Base-by-base conservation (phyloP, 2,113 vertebrate genomes). In the Copsychus sechellarum region DNA sequence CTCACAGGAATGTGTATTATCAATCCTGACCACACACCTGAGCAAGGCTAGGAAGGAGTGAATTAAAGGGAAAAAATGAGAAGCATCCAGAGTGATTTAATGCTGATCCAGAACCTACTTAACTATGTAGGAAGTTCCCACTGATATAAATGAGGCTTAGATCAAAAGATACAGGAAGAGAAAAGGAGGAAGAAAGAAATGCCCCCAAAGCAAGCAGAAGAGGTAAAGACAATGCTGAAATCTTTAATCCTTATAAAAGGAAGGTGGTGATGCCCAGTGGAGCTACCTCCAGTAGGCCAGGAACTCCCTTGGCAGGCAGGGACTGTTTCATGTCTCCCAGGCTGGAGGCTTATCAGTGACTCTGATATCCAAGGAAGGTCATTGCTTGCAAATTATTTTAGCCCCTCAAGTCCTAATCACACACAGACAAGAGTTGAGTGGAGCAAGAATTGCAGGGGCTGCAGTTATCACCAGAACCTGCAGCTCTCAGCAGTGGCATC, bases 401-500 rank as follows among this genome's bases (percentile, higher is more conserved):
- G 38, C 2, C 16, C 8, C 13, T 2, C 5, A 51, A 48, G 5
- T 54, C 24, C 48, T 88, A 61, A 65, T 91, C 50, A 84, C 8
- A 72, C 22, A 24, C 50, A 36, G 57, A 56, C 5, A 72, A 34
- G 22, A 11, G 31, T 34, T 82, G 28, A 70, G 12, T 5, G 8
- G 5, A 43, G 9, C 1, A 1, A 64, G 20, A 29, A 23, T 64
- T 20, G 0, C 5, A 31, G 42, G 26, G 9, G 7, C 21, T 88
- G 21, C 36, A 66, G 51, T 11, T 4, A 7, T 13, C 12, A 26
- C 20, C 26, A 80, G 61, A 47, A 43, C 9, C 62, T 34, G 20
- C 25, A 71, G n/a, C 6, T 3, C 33, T 64, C 1, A 4, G 36
- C 6, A 8, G 6, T 14, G 14, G 7, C 20, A 58, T 2, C 1